Base-by-base conservation (phyloP, 2,888 invertebrate species). In the Erebia ligea region DNA sequence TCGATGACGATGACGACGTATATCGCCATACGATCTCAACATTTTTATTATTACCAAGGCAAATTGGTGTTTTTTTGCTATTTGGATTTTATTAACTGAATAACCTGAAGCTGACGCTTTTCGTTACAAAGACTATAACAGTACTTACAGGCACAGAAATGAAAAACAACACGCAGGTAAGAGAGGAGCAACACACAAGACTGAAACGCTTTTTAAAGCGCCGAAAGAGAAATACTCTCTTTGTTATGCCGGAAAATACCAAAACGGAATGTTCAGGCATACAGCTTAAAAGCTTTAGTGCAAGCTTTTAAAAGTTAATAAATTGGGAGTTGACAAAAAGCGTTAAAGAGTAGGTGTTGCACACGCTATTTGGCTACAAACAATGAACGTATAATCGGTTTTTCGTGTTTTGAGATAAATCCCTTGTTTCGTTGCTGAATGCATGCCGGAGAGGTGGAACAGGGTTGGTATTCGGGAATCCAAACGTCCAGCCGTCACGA, bases 341-440 rank as follows among this genome's bases (percentile, higher is more conserved):
- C 81, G 84, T 82, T 84, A 82, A 81, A 84, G 76, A 83, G 83
- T 85, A 85, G 81, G 80, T 81, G 83, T 84, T 84, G 81, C 78
- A 79, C 80, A 80, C 82, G 84, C 80, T 76, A 86, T 87, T 87
- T 86, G 81, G 80, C 74, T 83, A 82, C 80, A 85, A 87, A 88
- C 87, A 87, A 87, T 85, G 80, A 84, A 85, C 79, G 84, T 83
- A 85, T 88, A 91, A 90, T 87, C 84, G 89, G 83, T 89, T 91
- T 91, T 91, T 86, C 89, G 83, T 90, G 89, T 91, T 89, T 86
- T 85, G 81, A 82, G 83, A 82, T 81, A 82, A 88, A 88, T 86
- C 85, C 84, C 80, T 77, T 85, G 86, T 86, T 86, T 82, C 79
- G 83, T 79, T 80, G 75, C 69, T 78, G 78, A 78, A 80, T 80